phyloP scores from a whole-genome alignment of 2,888 invertebrate genomes.

The Macrophya alboannulata region DNA sequence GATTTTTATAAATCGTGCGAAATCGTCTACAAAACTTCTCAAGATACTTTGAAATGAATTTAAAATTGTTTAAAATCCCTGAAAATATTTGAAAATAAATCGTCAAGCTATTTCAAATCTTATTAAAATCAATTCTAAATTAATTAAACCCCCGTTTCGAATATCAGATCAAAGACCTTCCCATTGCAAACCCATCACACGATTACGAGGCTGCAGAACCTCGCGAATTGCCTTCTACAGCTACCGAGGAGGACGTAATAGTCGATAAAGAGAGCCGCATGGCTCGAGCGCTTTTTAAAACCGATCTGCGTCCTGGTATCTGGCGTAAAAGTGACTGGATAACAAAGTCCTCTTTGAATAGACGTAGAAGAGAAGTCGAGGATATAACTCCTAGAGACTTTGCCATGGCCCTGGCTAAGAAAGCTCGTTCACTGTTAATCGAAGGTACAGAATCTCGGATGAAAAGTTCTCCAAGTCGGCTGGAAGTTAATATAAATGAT shows the following conservation, averaged over 20 bases:
- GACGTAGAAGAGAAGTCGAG: slow-evolving; percentile 59
- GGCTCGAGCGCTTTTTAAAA: slow-evolving; percentile 64
- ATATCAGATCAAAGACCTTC: slow-evolving; percentile 15
- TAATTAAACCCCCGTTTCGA: neutral
- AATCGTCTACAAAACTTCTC: neutral
- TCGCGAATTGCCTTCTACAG: slow-evolving; percentile 64
- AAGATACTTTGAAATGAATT: neutral
- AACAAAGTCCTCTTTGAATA: slow-evolving; percentile 64
- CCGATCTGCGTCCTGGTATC: slow-evolving; percentile 67
- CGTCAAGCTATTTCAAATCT: neutral
- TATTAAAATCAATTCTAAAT: neutral
- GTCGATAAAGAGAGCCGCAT: slow-evolving; percentile 72
- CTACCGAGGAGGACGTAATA: slow-evolving; percentile 71
- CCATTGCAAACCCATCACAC: neutral
- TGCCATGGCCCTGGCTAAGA: slow-evolving; percentile 63
- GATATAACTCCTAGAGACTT: slow-evolving; percentile 69
- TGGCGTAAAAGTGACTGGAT: slow-evolving; percentile 74
- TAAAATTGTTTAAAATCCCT: neutral
- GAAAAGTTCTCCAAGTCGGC: neutral
- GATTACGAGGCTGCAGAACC: slow-evolving; percentile 73
- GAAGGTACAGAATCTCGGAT: slow-evolving; percentile 45
- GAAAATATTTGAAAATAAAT: too few species aligned
- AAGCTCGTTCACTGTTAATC: slow-evolving; percentile 36
- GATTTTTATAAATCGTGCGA: neutral
- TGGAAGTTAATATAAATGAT: neutral